phyloP scores from a whole-genome alignment of 2,797 vertebrate species.

The Mormyrops boulengeri region DNA sequence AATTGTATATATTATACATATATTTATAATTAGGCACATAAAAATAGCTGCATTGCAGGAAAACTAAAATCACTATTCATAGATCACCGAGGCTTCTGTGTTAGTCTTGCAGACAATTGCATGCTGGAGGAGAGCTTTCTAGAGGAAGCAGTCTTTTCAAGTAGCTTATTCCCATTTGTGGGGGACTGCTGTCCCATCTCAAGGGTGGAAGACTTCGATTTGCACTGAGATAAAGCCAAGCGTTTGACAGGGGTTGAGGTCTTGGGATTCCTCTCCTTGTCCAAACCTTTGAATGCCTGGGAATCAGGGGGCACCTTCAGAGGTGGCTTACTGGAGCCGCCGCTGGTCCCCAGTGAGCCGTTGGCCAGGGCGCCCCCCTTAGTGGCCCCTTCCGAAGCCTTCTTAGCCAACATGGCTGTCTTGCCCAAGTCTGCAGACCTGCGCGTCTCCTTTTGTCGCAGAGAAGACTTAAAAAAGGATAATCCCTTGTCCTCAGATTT shows the following conservation, averaged over 20 bases:
- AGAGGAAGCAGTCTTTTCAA: conserved; percentile 69
- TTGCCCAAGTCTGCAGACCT: conserved; percentile 89
- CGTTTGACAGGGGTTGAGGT: conserved; percentile 70
- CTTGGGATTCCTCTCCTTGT: conserved; percentile 63
- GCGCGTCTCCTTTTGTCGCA: conserved; percentile 88
- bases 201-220: conserved; percentile 83
- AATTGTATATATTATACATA: conserved; percentile 26
- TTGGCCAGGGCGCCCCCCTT: conserved; percentile 61
- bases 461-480: conserved; percentile 89
- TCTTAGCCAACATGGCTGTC: conserved; percentile 77
- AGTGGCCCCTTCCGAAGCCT: conserved; percentile 62
- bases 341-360: conserved; percentile 39
- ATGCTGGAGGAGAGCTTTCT: conserved; percentile 81
- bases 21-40: conserved; percentile 68
- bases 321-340: conserved; percentile 35
- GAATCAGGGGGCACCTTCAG: conserved; percentile 49
- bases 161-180: conserved; percentile 68
- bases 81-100: conserved; percentile 81
- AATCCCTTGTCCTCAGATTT: conserved; percentile 91
- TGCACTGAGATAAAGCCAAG: conserved; percentile 74
- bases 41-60: conserved; percentile 75
- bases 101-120: conserved; percentile 80
- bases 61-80: conserved; percentile 52
- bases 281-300: conserved; percentile 39
- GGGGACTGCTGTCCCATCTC: conserved; percentile 67